Conservation (phyloP, 1,140 invertebrate genomes). For the Drosophila lowei region DNA sequence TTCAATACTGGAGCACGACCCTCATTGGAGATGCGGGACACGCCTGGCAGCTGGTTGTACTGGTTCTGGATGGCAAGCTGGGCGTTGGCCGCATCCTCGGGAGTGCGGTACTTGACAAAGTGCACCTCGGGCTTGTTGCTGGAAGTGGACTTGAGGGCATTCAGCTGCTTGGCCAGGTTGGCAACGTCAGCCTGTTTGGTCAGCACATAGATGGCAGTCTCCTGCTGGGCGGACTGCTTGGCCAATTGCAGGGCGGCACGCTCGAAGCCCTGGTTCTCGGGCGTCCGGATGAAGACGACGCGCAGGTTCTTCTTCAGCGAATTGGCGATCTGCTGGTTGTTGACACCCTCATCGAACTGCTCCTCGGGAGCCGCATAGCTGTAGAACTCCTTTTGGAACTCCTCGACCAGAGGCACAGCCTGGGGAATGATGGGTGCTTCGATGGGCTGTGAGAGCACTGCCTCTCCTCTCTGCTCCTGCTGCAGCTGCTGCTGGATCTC, state of each 20-base stretch:
- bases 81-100: conserved; percentile 69
- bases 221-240: conserved; percentile 82
- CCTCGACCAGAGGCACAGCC: conserved; percentile 49
- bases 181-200: conserved; percentile 86
- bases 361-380: conserved; percentile 72
- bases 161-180: conserved; percentile 65
- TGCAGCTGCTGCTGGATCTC: conserved; percentile 21
- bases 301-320: conserved; percentile 91
- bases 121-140: conserved; percentile 70
- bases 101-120: conserved; percentile 72
- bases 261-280: conserved; percentile 84
- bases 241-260: conserved; percentile 87
- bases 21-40: conserved; percentile 67
- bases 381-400: conserved; percentile 76
- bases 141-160: conserved; percentile 60
- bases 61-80: conserved; percentile 72
- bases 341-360: conserved; percentile 65
- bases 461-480: conserved; percentile 58
- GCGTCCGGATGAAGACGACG: conserved; percentile 93
- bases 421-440: conserved; percentile 35
- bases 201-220: conserved; percentile 92
- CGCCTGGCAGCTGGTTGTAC: conserved; percentile 67
- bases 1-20: conserved; percentile 70
- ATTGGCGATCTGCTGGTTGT: conserved; percentile 53
- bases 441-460: conserved; percentile 64